These are phyloP conservation scores for Globicephala melas DNA, from an alignment of 2,113 vertebrate genomes.

Conservation along the genomic window DNA sequence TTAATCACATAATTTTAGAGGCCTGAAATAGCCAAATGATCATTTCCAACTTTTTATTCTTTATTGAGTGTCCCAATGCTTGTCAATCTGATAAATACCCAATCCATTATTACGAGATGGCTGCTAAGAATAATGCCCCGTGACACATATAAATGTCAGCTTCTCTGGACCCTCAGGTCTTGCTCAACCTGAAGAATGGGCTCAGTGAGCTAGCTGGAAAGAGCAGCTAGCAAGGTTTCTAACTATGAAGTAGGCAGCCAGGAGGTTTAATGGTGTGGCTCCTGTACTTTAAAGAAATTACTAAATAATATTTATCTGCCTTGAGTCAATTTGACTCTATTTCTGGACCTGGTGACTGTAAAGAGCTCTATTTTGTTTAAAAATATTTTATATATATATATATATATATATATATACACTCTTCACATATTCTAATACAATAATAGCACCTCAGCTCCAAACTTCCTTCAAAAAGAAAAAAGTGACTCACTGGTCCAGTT, in stretches of 20 bases:
- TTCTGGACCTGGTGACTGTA: not conserved
- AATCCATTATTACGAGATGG: not conserved
- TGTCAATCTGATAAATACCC: constrained; percentile 30
- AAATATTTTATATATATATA: no score
- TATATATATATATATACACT: not conserved
- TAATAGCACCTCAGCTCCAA: not conserved
- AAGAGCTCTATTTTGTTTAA: not conserved
- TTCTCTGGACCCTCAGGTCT: not conserved
- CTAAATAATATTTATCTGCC: constrained; percentile 57
- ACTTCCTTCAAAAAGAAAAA: not conserved
- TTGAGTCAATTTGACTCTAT: constrained; percentile 46
- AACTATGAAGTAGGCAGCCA: constrained; percentile 32
- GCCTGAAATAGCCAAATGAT: not conserved
- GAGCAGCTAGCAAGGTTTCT: constrained; percentile 22
- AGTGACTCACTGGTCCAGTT: not conserved
- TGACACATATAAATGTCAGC: not conserved
- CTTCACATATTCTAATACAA: not conserved
- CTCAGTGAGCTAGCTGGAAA: not conserved
- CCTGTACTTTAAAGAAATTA: constrained; percentile 41
- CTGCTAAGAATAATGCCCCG: not conserved
- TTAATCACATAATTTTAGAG: constrained; percentile 21
- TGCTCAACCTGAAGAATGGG: not conserved
- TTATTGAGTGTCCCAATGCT: not conserved
- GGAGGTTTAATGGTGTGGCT: constrained; percentile 19
- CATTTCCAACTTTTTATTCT: not conserved